Conservation (phyloP, 2,113 vertebrate species). For the Ctenomys sociabilis region DNA sequence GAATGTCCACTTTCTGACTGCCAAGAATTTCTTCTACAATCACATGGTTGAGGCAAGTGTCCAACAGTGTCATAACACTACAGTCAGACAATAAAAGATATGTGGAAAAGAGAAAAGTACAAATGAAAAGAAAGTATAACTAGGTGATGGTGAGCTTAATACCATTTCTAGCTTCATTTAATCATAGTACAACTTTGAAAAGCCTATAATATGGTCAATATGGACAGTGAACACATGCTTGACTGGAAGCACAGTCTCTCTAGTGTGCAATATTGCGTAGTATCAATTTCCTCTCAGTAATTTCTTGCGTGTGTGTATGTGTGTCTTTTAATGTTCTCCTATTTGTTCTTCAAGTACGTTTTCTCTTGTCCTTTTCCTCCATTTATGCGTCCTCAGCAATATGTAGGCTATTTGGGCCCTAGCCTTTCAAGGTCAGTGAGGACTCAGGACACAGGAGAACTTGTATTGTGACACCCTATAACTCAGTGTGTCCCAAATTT, state of each 20-base stretch:
- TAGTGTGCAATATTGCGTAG: neutral
- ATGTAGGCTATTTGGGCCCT: too few species aligned
- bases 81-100: too few species aligned
- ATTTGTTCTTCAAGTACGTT: neutral
- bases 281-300: too few species aligned
- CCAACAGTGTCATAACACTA: neutral
- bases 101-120: neutral
- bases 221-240: neutral
- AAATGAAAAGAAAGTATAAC: neutral
- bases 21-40: neutral
- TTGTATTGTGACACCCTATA: too few species aligned
- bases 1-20: neutral
- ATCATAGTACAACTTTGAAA: neutral
- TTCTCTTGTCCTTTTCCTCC: neutral
- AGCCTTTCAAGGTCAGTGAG: too few species aligned
- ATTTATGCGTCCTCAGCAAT: neutral
- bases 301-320: too few species aligned
- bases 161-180: constrained; percentile 17
- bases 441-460: too few species aligned
- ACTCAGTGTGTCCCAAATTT: too few species aligned
- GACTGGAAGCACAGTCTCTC: constrained; percentile 19
- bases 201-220: neutral
- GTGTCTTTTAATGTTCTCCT: neutral
- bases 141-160: neutral
- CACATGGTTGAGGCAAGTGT: constrained; percentile 8